Percentiles rank a stretch among this genome's conserved stretches.
These are phyloP conservation scores for Centropyge bicolor DNA, from an alignment of 2,797 vertebrate genomes.

Conservation along the genomic window DNA sequence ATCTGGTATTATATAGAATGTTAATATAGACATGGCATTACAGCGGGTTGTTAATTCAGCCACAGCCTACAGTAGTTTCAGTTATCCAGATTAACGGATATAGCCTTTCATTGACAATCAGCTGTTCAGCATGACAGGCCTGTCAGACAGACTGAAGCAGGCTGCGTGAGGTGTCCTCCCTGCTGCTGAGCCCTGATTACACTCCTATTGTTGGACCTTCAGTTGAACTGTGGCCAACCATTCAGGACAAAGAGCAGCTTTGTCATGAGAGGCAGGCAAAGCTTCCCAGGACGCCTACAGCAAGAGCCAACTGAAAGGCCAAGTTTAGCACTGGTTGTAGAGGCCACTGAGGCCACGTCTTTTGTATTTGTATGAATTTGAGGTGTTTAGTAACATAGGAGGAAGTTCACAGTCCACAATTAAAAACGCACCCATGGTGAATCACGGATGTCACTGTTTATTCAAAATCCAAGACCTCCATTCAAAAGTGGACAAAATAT, in stretches of 20 bases:
- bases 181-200: conserved; percentile 48
- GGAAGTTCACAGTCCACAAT: not conserved
- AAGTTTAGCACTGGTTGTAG: not conserved
- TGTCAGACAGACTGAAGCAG: conserved; percentile 5
- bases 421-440: not conserved
- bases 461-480: not conserved
- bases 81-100: conserved; percentile 21
- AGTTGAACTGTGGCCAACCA: conserved; percentile 43
- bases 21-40: not conserved
- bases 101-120: conserved; percentile 9
- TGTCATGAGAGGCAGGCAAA: conserved; percentile 35
- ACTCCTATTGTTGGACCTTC: conserved; percentile 40
- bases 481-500: not conserved
- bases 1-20: not conserved
- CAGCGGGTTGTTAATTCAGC: conserved; percentile 13
- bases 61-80: conserved; percentile 5
- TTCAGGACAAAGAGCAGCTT: conserved; percentile 60
- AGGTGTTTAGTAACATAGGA: not conserved
- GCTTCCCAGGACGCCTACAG: conserved; percentile 21
- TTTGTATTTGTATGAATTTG: not conserved
- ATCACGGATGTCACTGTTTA: not conserved
- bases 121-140: not conserved
- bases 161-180: not conserved
- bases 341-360: not conserved
- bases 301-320: conserved; percentile 4